A percentile compares a stretch with the other conserved stretches of the same genome.
phyloP scores from a whole-genome alignment of 2,888 invertebrate species.

The Philhelius pedissequus region DNA sequence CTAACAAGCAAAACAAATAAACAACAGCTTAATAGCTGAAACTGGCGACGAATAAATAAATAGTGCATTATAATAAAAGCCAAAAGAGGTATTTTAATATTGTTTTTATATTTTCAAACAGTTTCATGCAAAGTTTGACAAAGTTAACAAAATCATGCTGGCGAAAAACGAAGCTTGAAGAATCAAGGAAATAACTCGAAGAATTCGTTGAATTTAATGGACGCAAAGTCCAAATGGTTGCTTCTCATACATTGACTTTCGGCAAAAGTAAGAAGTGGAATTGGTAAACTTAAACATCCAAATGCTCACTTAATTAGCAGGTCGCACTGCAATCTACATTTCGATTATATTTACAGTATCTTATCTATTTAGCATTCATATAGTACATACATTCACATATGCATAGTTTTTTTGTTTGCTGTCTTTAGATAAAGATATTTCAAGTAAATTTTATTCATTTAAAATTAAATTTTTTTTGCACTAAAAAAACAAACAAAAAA shows the following conservation, averaged over 20 bases:
- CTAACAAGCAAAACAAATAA: too few species aligned
- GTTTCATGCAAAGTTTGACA: constrained; percentile 96
- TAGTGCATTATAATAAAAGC: too few species aligned
- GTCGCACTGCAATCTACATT: constrained; percentile 28
- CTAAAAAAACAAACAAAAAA: neutral
- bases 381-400: too few species aligned
- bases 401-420: constrained; percentile 5
- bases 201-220: constrained; percentile 94
- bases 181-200: constrained; percentile 93
- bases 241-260: constrained; percentile 90
- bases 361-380: constrained; percentile 53
- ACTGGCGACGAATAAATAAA: too few species aligned
- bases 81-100: too few species aligned
- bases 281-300: too few species aligned
- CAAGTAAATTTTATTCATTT: constrained; percentile 32
- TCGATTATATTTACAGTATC: constrained; percentile 56
- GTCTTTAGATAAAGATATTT: constrained; percentile 15
- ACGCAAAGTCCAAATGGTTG: constrained; percentile 89
- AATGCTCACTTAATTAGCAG: neutral
- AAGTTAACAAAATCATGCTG: constrained; percentile 96
- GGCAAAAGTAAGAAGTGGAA: constrained; percentile 94
- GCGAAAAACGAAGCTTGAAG: constrained; percentile 97
- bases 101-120: constrained; percentile 77
- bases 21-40: too few species aligned
- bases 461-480: constrained; percentile 17